phyloP scores from a whole-genome alignment of 2,797 vertebrate species.

The Darevskia mixta region DNA sequence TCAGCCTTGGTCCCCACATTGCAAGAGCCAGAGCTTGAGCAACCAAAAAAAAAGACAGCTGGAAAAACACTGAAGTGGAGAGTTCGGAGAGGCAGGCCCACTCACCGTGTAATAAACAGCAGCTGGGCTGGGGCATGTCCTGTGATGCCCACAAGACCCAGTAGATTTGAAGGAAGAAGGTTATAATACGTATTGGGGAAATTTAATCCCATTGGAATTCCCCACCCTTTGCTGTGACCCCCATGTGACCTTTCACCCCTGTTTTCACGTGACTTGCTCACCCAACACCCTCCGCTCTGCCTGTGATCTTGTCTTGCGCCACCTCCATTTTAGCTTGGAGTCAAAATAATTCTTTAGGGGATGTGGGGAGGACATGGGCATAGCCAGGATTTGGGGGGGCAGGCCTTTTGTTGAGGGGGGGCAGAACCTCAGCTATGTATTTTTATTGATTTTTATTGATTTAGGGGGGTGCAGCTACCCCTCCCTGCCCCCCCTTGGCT shows the following conservation, averaged over 20 bases:
- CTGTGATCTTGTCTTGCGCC: neutral
- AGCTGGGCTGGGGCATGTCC: slow-evolving; percentile 13
- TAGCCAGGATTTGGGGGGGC: no score
- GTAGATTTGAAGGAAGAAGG: neutral
- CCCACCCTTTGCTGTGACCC: neutral
- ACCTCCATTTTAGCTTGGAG: neutral
- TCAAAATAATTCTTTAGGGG: neutral
- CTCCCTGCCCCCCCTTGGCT: no score
- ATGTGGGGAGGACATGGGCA: neutral
- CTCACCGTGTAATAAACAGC: neutral
- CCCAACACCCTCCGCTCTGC: neutral
- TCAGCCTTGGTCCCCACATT: neutral
- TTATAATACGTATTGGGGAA: slow-evolving; percentile 6
- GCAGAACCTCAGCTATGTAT: no score
- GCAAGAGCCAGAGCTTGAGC: neutral
- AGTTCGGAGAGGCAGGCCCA: neutral
- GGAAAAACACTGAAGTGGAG: neutral
- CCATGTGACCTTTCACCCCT: slow-evolving; percentile 12
- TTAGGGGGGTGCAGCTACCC: no score
- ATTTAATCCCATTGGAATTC: slow-evolving; percentile 27
- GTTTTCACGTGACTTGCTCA: neutral
- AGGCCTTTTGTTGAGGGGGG: no score
- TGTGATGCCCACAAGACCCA: neutral
- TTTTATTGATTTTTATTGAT: no score
- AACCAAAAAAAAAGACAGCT: neutral